Base-by-base conservation (phyloP, 2,113 vertebrate species). In the Campylomormyrus numenius region DNA sequence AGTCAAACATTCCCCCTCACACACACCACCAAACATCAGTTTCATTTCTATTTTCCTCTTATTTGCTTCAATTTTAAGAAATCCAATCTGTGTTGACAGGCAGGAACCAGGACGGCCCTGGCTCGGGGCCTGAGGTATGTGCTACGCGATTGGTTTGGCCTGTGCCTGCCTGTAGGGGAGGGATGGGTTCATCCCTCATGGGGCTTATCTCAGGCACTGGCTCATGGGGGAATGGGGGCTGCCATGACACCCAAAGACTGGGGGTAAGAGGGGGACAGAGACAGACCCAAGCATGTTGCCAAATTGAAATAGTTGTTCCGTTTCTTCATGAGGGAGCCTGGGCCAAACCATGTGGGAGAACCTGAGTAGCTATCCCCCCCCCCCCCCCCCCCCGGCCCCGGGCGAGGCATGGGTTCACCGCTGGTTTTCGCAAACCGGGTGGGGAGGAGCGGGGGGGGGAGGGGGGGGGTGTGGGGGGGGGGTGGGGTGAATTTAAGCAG, bases 141-240 rank as follows among this genome's bases (percentile, higher is more conserved):
- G 27, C 17, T 39, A 74, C 21, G 53, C 50, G 31, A 56, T 74
- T 35, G 87, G 46, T 58, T 31, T 24, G 77, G 77, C 80, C 48
- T 89, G 88, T 70, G 53, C 19, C 19, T 52, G 83, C 77, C 88
- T 70, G 88, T 53, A 85, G 52, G n/a, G 90, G 87, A 89, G 88
- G 90, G 70, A 46, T 24, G 17, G n/a, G 56, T 45, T 48, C 35
- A 35, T 84, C 88, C 46, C 15, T 52, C 88, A 52, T 19, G 62
- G 45, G 31, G 56, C 88, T 58, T 84, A 89, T 88, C 83, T 89
- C 52, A 9, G 42, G 53, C 15, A 39, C 15, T 27, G 42, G 24
- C 45, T 89, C 52, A 89, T 89, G 35, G 50, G 77, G 90, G 90
- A 77, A 90, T 85, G 35, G n/a, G 88, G 90, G 90, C 42, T 35